A percentile compares a stretch with the other conserved stretches of the same genome.
Conservation (phyloP, 2,888 invertebrate genomes). For the Apotomis capreana region DNA sequence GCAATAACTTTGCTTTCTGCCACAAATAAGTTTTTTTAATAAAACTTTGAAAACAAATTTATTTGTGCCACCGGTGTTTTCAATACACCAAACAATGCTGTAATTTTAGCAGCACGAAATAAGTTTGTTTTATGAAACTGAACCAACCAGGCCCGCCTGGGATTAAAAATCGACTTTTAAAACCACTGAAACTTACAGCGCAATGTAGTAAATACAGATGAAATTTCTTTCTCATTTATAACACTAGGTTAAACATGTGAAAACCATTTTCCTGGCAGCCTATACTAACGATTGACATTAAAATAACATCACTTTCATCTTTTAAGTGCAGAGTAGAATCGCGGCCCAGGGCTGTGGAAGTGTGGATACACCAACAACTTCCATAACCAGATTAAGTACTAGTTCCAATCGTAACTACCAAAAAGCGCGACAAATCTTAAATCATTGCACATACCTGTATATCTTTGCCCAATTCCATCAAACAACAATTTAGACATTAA, state of each 20-base stretch:
- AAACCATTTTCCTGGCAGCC: not conserved
- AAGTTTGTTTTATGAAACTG: conserved; percentile 6
- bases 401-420: conserved; percentile 2
- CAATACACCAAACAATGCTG: not conserved
- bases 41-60: conserved; percentile 16
- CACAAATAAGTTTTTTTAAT: too few relatives aligned
- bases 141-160: conserved; percentile 20
- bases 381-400: not conserved
- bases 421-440: not conserved
- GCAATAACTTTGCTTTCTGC: conserved; percentile 1
- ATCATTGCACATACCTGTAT: conserved; percentile 13
- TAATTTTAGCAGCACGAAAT: conserved; percentile 15
- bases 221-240: too few relatives aligned
- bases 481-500: conserved; percentile 53
- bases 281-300: too few relatives aligned
- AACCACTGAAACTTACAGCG: not conserved
- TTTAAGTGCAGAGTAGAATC: too few relatives aligned
- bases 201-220: not conserved
- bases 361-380: not conserved
- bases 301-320: too few relatives aligned
- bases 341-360: too few relatives aligned
- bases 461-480: not conserved
- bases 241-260: too few relatives aligned
- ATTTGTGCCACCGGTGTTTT: not conserved
- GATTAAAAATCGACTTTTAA: not conserved